Conservation (phyloP, 2,113 vertebrate genomes). For the Azemiops feae region DNA sequence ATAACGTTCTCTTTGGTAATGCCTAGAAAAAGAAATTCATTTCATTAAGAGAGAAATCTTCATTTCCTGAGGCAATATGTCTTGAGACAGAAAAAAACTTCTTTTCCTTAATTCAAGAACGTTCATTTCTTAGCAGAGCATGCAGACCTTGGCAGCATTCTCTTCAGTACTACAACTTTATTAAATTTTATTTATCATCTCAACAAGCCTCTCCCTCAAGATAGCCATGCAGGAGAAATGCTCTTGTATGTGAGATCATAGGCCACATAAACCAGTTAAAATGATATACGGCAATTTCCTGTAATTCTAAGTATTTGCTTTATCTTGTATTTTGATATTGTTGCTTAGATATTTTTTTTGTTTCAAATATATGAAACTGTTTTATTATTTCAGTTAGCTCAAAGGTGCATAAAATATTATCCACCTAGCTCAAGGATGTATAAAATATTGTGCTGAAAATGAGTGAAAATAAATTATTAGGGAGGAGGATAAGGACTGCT, state of each 20-base stretch:
- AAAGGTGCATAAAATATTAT: background rate
- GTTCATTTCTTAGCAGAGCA: background rate
- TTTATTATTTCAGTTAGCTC: background rate
- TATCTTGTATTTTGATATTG: background rate
- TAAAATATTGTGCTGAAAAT: background rate
- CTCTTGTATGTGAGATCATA: background rate
- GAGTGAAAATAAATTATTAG: background rate
- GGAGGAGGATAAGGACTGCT: background rate
- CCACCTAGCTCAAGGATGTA: background rate
- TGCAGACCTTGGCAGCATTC: background rate
- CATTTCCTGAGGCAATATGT: background rate
- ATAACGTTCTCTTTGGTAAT: background rate
- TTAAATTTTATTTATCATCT: background rate
- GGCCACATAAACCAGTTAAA: background rate
- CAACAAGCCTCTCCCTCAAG: background rate
- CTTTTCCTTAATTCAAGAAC: background rate
- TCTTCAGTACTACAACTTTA: background rate
- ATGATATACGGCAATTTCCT: background rate
- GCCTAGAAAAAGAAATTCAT: background rate
- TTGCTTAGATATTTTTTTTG: background rate
- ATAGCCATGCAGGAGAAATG: background rate
- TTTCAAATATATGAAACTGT: background rate
- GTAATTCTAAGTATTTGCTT: background rate
- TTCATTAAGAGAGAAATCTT: background rate
- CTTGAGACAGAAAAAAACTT: background rate